Base-by-base conservation (phyloP, 1,140 invertebrate genomes). In the Aphelenchoides avenae region DNA sequence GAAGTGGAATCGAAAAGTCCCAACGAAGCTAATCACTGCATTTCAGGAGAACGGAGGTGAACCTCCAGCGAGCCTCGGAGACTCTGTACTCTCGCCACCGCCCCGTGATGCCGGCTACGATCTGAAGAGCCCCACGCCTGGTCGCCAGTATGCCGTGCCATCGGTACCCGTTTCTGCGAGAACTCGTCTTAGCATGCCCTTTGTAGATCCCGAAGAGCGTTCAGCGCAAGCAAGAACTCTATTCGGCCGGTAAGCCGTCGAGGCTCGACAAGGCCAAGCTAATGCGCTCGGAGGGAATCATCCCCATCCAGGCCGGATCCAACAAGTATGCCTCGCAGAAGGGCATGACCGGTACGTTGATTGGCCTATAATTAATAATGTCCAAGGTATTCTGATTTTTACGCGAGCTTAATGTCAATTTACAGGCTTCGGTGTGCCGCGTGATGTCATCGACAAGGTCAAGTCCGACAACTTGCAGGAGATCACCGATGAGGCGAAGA, bases 261-360 rank as follows among this genome's bases (percentile, higher is more conserved):
- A 66, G 42, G 20, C 55, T 60, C 20, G 61, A 73, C 56, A 74
- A 76, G 54, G 64, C 69, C 20, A 75, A 77, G 70, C 55, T 75
- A 37, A 75, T 75, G 73, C 46, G 40, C 7, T 70, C 70, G 18
- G 69, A 71, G 55, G 69, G 70, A 48, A 75, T 75, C 51, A 75
- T 75, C 46, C 74, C 75, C 20, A 77, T 77, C 44, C 73, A 75
- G 43, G 75, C 74, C 34, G 73, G 73, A 41, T 69, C 71, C 15
- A 75, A 75, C 71, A 75, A 75, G 61, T 75, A 69, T 61, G 73
- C 74, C 42, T 77, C 74, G 7, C 73, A 75, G 43, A 71, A 66
- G 48, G 73, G 73, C 40, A 71, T 75, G 71, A 77, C 75, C 31
- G 73, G 70, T 73, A 51, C 20, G 63, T 52, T 31, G 34, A 57